A percentile compares a stretch with the other conserved stretches of the same genome.
Evolutionary conservation across 92 coral and sea anemone genomes (phyloP).

Genomic region (Hydrozoanthus gracilis): DNA sequence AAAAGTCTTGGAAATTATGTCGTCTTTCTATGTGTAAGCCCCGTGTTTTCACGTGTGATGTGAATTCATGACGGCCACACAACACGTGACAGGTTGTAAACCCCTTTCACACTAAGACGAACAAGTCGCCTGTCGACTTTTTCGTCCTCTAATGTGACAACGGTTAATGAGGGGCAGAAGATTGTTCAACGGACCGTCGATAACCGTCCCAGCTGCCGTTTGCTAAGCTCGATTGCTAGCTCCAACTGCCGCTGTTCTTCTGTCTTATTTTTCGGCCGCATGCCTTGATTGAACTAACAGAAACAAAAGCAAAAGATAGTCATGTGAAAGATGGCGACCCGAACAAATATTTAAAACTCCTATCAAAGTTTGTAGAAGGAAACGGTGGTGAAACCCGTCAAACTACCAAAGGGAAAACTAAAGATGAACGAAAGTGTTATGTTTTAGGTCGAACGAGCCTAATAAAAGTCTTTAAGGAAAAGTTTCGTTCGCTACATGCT

Average conservation of each 20-base stretch:
- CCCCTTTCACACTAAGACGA: too few relatives aligned
- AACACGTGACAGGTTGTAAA: too few relatives aligned
- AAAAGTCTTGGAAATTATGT: too few relatives aligned
- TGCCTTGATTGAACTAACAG: conserved; percentile 42
- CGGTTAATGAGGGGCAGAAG: too few relatives aligned
- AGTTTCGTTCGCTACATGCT: neutral
- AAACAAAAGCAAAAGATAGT: conserved; percentile 38
- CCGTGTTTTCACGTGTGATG: too few relatives aligned
- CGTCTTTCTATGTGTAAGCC: too few relatives aligned
- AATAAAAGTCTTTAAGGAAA: neutral
- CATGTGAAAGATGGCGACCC: neutral
- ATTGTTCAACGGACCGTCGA: conserved; percentile 63
- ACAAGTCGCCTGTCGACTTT: too few relatives aligned
- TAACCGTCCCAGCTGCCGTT: conserved; percentile 72
- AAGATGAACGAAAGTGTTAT: neutral
- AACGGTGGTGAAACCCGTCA: neutral
- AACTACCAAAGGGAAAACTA: conserved; percentile 14
- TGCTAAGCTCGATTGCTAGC: conserved; percentile 81
- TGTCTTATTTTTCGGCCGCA: conserved; percentile 70
- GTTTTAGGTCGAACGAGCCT: too few relatives aligned
- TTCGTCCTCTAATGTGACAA: too few relatives aligned
- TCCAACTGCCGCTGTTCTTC: conserved; percentile 90
- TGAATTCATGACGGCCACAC: too few relatives aligned
- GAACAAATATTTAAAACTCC: neutral
- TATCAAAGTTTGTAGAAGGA: neutral